A percentile compares a stretch with the other conserved stretches of the same genome.
Evolutionary conservation across 2,888 invertebrate species (phyloP).

Genomic region (Rhaphigaster nebulosa): DNA sequence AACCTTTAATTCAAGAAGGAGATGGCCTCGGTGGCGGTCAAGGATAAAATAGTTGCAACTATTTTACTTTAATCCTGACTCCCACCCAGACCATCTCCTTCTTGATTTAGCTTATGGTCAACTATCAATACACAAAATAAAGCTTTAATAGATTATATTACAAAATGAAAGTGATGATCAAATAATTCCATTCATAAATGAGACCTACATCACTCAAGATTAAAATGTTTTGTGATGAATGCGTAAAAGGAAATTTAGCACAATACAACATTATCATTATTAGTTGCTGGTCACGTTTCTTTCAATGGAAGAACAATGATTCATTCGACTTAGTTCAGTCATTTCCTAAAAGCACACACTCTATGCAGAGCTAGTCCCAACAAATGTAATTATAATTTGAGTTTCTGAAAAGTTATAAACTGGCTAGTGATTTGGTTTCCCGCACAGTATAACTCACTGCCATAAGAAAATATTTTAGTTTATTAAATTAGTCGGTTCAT

Average conservation of each 20-base stretch:
- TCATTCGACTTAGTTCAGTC: neutral
- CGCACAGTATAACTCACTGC: neutral
- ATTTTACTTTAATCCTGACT: too few species aligned
- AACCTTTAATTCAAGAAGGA: too few species aligned
- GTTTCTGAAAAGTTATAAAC: neutral
- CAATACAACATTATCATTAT: neutral
- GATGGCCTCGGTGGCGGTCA: too few species aligned
- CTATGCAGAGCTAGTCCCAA: neutral
- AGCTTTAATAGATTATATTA: neutral
- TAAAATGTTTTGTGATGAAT: neutral
- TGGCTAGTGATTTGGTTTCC: neutral
- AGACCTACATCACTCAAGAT: neutral
- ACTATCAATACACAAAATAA: too few species aligned
- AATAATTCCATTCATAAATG: neutral
- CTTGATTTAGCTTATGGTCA: too few species aligned
- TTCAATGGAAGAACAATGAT: constrained; percentile 20
- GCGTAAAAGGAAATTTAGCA: neutral
- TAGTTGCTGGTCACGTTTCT: neutral
- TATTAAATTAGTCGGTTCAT: too few species aligned
- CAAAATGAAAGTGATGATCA: neutral
- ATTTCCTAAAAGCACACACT: neutral
- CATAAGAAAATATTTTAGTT: too few species aligned
- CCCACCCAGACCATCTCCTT: too few species aligned
- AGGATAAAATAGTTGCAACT: too few species aligned
- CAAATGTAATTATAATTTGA: neutral